phyloP scores from a whole-genome alignment of 2,888 invertebrate species.

The Myopa testacea region DNA sequence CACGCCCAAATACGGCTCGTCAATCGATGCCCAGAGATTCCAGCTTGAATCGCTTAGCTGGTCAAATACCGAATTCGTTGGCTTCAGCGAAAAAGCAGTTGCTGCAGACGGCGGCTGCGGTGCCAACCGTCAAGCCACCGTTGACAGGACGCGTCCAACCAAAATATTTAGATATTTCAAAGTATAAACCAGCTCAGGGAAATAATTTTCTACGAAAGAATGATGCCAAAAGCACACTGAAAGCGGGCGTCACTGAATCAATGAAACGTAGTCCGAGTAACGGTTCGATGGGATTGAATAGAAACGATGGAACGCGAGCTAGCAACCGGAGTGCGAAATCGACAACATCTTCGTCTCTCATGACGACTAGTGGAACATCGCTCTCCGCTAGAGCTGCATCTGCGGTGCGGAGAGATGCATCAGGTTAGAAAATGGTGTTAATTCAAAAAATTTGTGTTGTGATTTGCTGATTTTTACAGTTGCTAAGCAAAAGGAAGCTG shows the following conservation, averaged over 20 bases:
- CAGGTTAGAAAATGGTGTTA: conserved; percentile 50
- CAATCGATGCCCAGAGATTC: conserved; percentile 68
- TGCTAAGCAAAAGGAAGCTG: conserved; percentile 79
- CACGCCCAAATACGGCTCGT: conserved; percentile 56
- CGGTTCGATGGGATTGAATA: conserved; percentile 64
- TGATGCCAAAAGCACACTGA: conserved; percentile 70
- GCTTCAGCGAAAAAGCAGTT: conserved; percentile 67
- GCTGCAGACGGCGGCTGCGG: conserved; percentile 62
- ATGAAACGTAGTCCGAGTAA: conserved; percentile 68
- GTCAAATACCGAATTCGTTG: conserved; percentile 66
- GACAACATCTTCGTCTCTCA: conserved; percentile 53
- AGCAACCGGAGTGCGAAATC: conserved; percentile 67
- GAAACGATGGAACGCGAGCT: conserved; percentile 62
- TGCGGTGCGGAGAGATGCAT: conserved; percentile 61
- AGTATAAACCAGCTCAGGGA: conserved; percentile 72
- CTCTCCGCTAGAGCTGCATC: conserved; percentile 57
- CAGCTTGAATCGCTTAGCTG: conserved; percentile 65
- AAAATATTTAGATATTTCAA: conserved; percentile 74
- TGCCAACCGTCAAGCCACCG: conserved; percentile 42
- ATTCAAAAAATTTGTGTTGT: conserved; percentile 1
- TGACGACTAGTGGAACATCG: conserved; percentile 60
- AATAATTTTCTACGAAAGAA: conserved; percentile 71
- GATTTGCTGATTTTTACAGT: conserved; percentile 63
- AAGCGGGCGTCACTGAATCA: conserved; percentile 54
- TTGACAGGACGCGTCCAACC: conserved; percentile 62